phyloP scores from a whole-genome alignment of 2,888 invertebrate species.

The Drosophila nigritarsus region DNA sequence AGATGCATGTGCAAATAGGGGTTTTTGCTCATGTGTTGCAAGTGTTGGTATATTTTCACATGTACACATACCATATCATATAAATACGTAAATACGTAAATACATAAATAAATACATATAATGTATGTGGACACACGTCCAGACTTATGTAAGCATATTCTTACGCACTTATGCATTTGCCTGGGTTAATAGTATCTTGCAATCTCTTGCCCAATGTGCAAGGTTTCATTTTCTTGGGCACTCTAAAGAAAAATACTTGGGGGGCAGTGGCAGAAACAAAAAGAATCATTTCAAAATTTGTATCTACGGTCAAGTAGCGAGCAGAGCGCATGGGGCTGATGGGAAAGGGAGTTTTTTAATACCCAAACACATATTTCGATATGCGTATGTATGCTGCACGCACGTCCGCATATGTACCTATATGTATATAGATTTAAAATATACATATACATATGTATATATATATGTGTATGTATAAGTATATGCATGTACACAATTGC shows the following conservation, averaged over 20 bases:
- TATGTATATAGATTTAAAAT: slow-evolving; percentile 6
- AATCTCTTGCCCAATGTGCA: slow-evolving; percentile 35
- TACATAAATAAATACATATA: slow-evolving; percentile 3
- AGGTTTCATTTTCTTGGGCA: slow-evolving; percentile 41
- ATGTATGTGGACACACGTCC: neutral
- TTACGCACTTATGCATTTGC: slow-evolving; percentile 43
- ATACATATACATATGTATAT: neutral
- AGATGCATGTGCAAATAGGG: neutral
- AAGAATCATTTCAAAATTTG: slow-evolving; percentile 55
- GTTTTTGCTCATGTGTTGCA: neutral
- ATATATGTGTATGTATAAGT: slow-evolving; percentile 14
- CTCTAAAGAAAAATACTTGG: slow-evolving; percentile 61
- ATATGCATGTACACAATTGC: slow-evolving; percentile 26
- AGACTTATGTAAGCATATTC: slow-evolving; percentile 15
- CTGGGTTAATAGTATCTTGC: slow-evolving; percentile 39
- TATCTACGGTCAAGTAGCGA: slow-evolving; percentile 34
- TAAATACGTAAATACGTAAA: slow-evolving; percentile 1
- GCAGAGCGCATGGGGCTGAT: neutral
- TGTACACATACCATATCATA: neutral
- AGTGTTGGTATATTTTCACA: slow-evolving; percentile 1
- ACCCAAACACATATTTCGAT: slow-evolving; percentile 26
- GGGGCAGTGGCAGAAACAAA: slow-evolving; percentile 59
- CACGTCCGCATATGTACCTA: slow-evolving; percentile 12
- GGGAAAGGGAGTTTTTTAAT: slow-evolving; percentile 36
- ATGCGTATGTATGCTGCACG: neutral